Conservation (phyloP, 2,888 invertebrate genomes). For the Parnassius orleans region DNA sequence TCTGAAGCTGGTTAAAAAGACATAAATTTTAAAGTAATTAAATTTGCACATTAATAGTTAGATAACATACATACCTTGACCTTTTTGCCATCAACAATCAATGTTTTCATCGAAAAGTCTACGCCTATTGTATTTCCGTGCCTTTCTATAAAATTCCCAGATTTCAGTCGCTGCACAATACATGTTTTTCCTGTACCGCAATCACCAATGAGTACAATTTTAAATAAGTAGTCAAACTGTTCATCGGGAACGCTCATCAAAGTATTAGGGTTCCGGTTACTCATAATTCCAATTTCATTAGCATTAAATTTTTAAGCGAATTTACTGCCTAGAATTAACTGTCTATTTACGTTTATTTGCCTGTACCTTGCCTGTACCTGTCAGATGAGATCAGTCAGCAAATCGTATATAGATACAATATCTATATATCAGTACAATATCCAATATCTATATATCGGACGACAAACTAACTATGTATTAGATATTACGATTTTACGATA, state of each 20-base stretch:
- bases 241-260: slow-evolving; percentile 89
- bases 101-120: slow-evolving; percentile 99
- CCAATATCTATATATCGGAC: too few species aligned
- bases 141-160: slow-evolving; percentile 96
- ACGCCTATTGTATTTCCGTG: slow-evolving; percentile 99
- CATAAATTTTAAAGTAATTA: background rate
- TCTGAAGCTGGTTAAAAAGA: slow-evolving; percentile 86
- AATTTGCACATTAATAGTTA: slow-evolving; percentile 37
- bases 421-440: too few species aligned
- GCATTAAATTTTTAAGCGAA: slow-evolving; percentile 37
- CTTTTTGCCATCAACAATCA: slow-evolving; percentile 95
- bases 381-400: too few species aligned
- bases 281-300: slow-evolving; percentile 74
- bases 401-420: too few species aligned
- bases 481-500: too few species aligned
- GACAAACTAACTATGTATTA: too few species aligned
- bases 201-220: slow-evolving; percentile 96
- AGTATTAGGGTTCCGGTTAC: slow-evolving; percentile 87
- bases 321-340: slow-evolving; percentile 26
- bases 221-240: slow-evolving; percentile 95
- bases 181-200: slow-evolving; percentile 96
- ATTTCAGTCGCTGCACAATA: slow-evolving; percentile 97
- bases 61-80: slow-evolving; percentile 87
- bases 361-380: too few species aligned
- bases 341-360: slow-evolving; percentile 56